Percentiles rank a stretch among this genome's conserved stretches.
These are phyloP conservation scores for Bujurquina vittata DNA, from an alignment of 2,113 vertebrate species.

Conservation along the genomic window DNA sequence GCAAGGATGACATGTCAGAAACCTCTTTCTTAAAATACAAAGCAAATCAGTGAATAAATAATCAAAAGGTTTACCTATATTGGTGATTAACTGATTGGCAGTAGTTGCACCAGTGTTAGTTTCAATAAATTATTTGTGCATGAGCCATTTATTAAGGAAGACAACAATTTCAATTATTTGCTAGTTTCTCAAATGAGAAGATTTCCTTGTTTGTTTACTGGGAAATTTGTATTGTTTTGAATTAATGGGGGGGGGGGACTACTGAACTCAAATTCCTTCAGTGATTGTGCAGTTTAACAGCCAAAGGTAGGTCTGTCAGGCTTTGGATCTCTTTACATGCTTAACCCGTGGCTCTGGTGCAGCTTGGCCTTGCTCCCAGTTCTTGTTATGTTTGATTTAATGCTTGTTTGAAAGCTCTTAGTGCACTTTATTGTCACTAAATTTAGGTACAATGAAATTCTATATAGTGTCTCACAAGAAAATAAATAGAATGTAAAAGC, in stretches of 20 bases:
- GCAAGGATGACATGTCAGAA: neutral
- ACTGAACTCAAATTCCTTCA: neutral
- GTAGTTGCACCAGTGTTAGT: neutral
- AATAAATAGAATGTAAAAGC: neutral
- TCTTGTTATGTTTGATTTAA: neutral
- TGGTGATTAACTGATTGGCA: neutral
- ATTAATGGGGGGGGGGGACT: too few species aligned
- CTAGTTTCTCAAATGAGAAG: neutral
- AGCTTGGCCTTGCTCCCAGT: neutral
- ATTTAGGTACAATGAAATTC: neutral
- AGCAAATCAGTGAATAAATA: neutral
- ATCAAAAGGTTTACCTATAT: neutral
- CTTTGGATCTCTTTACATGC: neutral
- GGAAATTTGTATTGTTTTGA: too few species aligned
- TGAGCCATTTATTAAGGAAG: neutral
- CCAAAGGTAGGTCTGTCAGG: neutral
- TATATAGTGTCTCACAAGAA: neutral
- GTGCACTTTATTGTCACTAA: neutral
- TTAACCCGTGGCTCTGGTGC: neutral
- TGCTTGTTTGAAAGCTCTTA: neutral
- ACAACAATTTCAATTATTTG: neutral
- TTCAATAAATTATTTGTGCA: neutral
- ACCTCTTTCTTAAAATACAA: neutral
- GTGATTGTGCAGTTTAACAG: neutral
- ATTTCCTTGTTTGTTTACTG: neutral